Evolutionary conservation across 1,140 invertebrate genomes (phyloP), one percentile per base, ranked within the genome.

Genomic region (Aplysia californica): DNA sequence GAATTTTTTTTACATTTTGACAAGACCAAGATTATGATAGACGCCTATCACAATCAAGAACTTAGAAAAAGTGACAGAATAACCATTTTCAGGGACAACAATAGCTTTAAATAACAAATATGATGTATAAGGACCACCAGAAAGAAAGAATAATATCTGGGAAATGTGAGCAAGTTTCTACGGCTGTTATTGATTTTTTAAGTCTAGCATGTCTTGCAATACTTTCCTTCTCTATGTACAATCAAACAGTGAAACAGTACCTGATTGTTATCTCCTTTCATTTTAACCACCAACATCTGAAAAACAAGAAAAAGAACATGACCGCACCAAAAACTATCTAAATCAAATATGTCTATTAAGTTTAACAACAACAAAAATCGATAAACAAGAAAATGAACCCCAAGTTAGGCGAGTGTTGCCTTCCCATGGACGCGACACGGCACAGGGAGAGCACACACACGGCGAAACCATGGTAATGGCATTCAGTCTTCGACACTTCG

Each of bases 201-300:
- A n/a, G n/a, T n/a, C n/a, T n/a, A n/a, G n/a, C n/a, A n/a, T n/a
- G n/a, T n/a, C n/a, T n/a, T n/a, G n/a, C n/a, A n/a, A n/a, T n/a
- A n/a, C n/a, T n/a, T n/a, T n/a, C n/a, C n/a, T n/a, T n/a, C n/a
- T n/a, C n/a, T n/a, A n/a, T n/a, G n/a, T n/a, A n/a, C n/a, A n/a
- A n/a, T n/a, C n/a, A n/a, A n/a, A n/a, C n/a, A n/a, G n/a, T n/a
- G n/a, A n/a, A n/a, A n/a, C n/a, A n/a, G n/a, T 80, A 87, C 87
- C 86, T 88, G 81, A 44, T 84, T 82, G 75, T 85, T 84, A 58
- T 75, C 58, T 31, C 68, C 80, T 76, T 85, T 82, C 75, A 86
- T 82, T 73, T 86, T 85, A 4, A 77, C 75, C 21, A 88, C 84
- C 75, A 87, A 64, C 68, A 85, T 84, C 87, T 88, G 82, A 61